Conservation (phyloP, 2,888 invertebrate species). For the Cephonodes hylas region DNA sequence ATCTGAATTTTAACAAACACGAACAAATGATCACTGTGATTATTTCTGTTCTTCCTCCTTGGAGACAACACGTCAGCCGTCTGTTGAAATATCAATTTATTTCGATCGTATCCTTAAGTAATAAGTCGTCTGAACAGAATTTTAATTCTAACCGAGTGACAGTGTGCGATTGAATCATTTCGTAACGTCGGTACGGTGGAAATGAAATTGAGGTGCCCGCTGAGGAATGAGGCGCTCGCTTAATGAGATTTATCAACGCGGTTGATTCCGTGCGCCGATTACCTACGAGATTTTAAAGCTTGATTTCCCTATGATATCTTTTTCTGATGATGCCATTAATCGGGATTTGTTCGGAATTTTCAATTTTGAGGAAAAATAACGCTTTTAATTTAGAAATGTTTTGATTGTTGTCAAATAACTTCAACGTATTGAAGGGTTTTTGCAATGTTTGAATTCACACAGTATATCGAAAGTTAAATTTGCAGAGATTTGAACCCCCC, state of each 20-base stretch:
- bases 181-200: constrained; percentile 50
- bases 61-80: background rate
- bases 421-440: too few relatives aligned
- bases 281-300: constrained; percentile 50
- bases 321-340: constrained; percentile 38
- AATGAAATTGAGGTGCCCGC: constrained; percentile 49
- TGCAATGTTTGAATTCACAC: too few relatives aligned
- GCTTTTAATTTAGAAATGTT: background rate
- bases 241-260: constrained; percentile 67
- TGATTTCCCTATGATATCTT: constrained; percentile 58
- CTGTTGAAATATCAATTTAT: background rate
- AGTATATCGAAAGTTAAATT: too few relatives aligned
- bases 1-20: background rate
- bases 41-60: background rate
- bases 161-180: constrained; percentile 49
- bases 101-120: constrained; percentile 5
- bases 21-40: background rate
- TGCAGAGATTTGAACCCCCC: too few relatives aligned
- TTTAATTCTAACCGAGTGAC: constrained; percentile 21
- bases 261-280: constrained; percentile 56
- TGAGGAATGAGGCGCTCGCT: constrained; percentile 42
- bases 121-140: constrained; percentile 21
- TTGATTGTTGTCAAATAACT: background rate
- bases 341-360: constrained; percentile 8
- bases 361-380: constrained; percentile 11